Evolutionary conservation across 2,113 vertebrate species (phyloP), one percentile per base, ranked within the genome.

Genomic region (Heterotilapia buettikoferi): DNA sequence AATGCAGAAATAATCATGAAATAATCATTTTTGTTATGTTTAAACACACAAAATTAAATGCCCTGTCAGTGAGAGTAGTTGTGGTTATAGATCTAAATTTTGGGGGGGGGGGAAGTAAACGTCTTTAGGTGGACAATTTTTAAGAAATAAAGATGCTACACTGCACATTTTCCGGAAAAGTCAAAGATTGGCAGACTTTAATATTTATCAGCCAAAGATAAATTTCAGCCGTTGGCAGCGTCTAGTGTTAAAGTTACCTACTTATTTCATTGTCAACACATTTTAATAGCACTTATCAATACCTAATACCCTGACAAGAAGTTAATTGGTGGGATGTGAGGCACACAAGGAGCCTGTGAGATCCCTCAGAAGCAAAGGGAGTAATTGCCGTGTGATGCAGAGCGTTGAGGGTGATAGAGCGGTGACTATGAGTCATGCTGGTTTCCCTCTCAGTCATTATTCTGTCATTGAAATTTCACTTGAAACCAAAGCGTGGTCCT

Each of bases 351-450:
- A 80, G 83, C 76, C 83, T 63, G 8, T 82, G 78, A 86, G 91
- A 91, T 90, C 87, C 84, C 76, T 83, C 80, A 86, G 52, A 82
- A 82, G 38, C 43, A 56, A 86, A 78, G 57, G 82, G 84, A 91
- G 63, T 89, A 83, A 86, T 89, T 88, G 83, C 40, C 19, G 76
- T 86, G 90, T 84, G 92, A 90, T 89, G 90, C 76, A 53, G 68
- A 91, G 86, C 18, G n/a, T 6, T 59, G 80, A 91, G 87, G 92
- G 84, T 82, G 93, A 93, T 87, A 85, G 90, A 91, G 90, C 82
- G 91, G 93, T 89, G 90, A 84, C 29, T 86, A 83, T 94, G 93
- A 96, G 90, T 96, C 93, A 96, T 78, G 47, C 81, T 90, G 89
- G 91, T 92, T 94, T 93, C 90, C 80, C 86, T 59, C 89, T 79